phyloP scores from a whole-genome alignment of 2,888 invertebrate genomes.

The Hyposoter dolosus region DNA sequence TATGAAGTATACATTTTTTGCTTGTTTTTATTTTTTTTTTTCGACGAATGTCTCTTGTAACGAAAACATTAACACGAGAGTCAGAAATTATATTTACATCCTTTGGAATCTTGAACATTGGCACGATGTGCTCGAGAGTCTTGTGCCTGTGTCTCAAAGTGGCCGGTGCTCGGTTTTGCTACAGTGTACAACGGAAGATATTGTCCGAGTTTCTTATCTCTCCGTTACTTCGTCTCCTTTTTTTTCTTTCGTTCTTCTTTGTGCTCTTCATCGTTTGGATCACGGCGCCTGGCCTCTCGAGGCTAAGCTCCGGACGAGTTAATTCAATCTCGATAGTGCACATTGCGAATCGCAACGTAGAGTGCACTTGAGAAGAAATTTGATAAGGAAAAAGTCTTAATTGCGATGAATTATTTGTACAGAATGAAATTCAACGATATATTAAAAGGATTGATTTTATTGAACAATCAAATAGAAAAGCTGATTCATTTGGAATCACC shows the following conservation, averaged over 20 bases:
- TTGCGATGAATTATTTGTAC: background rate
- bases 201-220: constrained; percentile 63
- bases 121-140: constrained; percentile 40
- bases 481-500: background rate
- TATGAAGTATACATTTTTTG: too few species aligned
- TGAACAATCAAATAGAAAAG: background rate
- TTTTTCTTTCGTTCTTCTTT: constrained; percentile 26
- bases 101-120: constrained; percentile 15
- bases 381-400: background rate
- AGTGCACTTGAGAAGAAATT: constrained; percentile 40
- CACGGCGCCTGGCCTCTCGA: constrained; percentile 50
- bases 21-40: background rate
- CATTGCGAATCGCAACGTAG: constrained; percentile 57
- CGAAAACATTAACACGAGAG: background rate
- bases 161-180: constrained; percentile 42
- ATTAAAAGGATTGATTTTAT: background rate
- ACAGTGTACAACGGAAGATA: constrained; percentile 62
- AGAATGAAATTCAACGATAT: background rate
- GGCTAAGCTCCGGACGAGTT: constrained; percentile 60
- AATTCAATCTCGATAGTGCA: constrained; percentile 67
- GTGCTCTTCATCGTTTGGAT: constrained; percentile 37
- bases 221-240: constrained; percentile 37
- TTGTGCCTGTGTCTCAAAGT: constrained; percentile 9
- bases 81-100: constrained; percentile 6
- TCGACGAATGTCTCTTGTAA: background rate